Evolutionary conservation across 2,797 vertebrate species (phyloP), one percentile per base, ranked within the genome.

Genomic region (Myripristis jacobus): DNA sequence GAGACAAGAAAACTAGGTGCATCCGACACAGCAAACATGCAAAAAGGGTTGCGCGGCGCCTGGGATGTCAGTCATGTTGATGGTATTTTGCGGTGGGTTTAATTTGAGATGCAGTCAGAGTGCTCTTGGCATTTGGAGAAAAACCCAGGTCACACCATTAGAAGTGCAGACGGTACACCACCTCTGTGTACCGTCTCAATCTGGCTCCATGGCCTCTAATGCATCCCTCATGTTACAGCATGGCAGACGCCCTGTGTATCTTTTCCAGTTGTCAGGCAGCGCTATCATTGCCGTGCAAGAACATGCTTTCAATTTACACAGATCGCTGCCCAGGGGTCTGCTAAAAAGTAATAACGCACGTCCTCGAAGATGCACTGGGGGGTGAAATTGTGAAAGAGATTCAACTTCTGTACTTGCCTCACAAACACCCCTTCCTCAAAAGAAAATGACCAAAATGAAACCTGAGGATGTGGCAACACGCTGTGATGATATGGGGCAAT

Each of bases 341-440:
- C 41, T 27, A 57, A 43, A 56, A 65, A 29, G 70, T 66, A 66
- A 73, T 66, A 73, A 57, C 36, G 19, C 54, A 43, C 55, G n/a
- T 52, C 41, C 70, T 53, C 48, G 27, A 18, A 66, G 54, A 53
- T 15, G 55, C 70, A 73, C 36, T 29, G 46, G 56, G 25, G 70
- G 62, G 63, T 73, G 70, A 73, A 73, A 73, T 59, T 73, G 70
- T 61, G n/a, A 29, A 48, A 46, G 43, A 44, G 16, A 46, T 44
- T 73, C 70, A 36, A 50, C 47, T 65, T 31, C 47, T 57, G 24
- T 58, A 22, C 31, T 43, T 43, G 15, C 34, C 9, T 1, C 15
- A 15, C 36, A 38, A 38, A 1, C 38, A 0, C 41, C 41, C 1
- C 41, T 15, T 16, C 12, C 15, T n/a, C n/a, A n/a, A n/a, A n/a